Evolutionary conservation across 2,113 vertebrate genomes (phyloP).

Genomic region (Anolis sagrei): DNA sequence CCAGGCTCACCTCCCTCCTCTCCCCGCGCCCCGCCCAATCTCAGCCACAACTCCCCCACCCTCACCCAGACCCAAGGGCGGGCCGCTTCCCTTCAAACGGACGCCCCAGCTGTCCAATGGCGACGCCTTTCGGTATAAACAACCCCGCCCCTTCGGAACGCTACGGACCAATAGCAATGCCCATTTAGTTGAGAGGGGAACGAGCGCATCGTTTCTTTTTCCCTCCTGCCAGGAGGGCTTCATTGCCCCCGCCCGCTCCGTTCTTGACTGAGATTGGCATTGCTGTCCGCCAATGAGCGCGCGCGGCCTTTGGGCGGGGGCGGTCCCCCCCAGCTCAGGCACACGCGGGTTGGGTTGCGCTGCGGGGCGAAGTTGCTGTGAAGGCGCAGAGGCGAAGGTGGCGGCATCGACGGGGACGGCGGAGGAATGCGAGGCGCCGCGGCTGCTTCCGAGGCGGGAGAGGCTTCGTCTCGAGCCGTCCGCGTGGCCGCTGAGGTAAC

Average conservation of each 20-base stretch:
- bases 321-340: too few species aligned
- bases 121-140: accelerated
- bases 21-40: neutral
- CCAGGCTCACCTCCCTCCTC: too few species aligned
- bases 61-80: neutral
- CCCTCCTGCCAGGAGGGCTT: neutral
- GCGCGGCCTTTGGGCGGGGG: neutral
- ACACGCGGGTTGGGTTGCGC: neutral
- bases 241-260: neutral
- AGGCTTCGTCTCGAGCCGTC: neutral
- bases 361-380: constrained; percentile 9
- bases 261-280: constrained; percentile 13
- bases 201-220: neutral
- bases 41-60: neutral
- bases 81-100: accelerated
- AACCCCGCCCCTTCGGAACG: accelerated
- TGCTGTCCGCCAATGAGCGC: accelerated
- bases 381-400: constrained; percentile 34
- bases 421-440: constrained; percentile 25
- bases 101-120: accelerated
- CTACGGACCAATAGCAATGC: neutral
- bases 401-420: neutral
- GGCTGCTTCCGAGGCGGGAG: neutral
- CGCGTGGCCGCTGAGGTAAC: too few species aligned
- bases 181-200: neutral